A percentile compares a stretch with the other conserved stretches of the same genome.
Conservation (phyloP, 1,140 invertebrate species). For the Coptotermes formosanus region DNA sequence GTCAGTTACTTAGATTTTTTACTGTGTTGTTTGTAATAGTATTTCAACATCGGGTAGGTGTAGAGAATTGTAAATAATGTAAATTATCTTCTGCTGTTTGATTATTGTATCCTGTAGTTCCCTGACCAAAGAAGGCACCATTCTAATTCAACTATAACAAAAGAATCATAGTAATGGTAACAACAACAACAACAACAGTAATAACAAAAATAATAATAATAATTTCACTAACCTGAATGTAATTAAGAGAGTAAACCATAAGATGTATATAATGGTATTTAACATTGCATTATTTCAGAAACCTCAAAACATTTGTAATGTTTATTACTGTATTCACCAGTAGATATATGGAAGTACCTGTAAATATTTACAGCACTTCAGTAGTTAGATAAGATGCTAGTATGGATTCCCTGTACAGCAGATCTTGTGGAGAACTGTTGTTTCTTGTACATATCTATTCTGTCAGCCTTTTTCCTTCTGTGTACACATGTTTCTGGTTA, state of each 20-base stretch:
- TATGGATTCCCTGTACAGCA: neutral
- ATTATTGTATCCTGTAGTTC: too few relatives aligned
- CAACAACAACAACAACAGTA: neutral
- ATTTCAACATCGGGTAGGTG: too few relatives aligned
- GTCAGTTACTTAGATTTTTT: too few relatives aligned
- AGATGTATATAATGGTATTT: neutral
- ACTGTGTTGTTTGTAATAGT: too few relatives aligned
- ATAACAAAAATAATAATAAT: neutral
- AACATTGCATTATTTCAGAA: neutral
- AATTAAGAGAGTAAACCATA: neutral
- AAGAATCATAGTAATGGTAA: neutral
- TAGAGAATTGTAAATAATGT: too few relatives aligned
- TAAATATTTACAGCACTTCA: neutral
- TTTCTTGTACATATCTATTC: constrained; percentile 12
- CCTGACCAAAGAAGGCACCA: too few relatives aligned
- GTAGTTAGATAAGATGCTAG: neutral
- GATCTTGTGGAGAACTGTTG: constrained; percentile 17
- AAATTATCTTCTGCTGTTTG: too few relatives aligned
- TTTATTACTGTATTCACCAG: neutral
- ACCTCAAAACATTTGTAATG: neutral
- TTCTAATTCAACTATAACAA: too few relatives aligned
- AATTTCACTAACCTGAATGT: neutral
- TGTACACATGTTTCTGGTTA: constrained; percentile 28
- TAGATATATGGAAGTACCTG: neutral
- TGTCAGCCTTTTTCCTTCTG: constrained; percentile 41